These are phyloP conservation scores for Shargacucullia verbasci DNA, from an alignment of 2,888 invertebrate genomes.

Conservation along the genomic window DNA sequence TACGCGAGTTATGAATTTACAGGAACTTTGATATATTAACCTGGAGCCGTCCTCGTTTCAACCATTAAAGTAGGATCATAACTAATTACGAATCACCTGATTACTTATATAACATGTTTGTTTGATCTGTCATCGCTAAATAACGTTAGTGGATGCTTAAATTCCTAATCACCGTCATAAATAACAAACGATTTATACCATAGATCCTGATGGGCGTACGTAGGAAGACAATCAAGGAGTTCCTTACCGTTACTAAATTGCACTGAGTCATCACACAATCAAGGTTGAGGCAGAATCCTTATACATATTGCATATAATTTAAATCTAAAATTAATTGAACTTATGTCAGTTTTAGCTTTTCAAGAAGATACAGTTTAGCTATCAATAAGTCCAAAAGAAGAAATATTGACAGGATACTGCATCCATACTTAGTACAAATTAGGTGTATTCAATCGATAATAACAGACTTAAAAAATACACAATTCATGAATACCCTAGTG, in stretches of 20 bases:
- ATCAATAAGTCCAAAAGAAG: constrained; percentile 5
- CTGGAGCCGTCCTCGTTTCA: too few species aligned
- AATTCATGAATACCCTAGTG: constrained; percentile 30
- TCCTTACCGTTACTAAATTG: constrained; percentile 33
- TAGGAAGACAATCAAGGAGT: constrained; percentile 51
- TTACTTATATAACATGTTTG: constrained; percentile 15
- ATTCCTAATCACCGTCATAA: constrained; percentile 39
- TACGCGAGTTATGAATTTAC: background rate
- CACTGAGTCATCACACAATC: constrained; percentile 35
- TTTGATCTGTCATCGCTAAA: constrained; percentile 37
- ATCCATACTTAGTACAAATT: constrained; percentile 28
- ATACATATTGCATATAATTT: background rate
- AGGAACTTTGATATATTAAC: background rate
- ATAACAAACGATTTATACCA: constrained; percentile 35
- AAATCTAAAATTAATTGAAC: background rate
- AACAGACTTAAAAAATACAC: constrained; percentile 31
- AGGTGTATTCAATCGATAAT: constrained; percentile 44
- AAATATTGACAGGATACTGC: constrained; percentile 21
- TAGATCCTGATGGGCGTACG: constrained; percentile 43
- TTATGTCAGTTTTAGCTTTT: too few species aligned
- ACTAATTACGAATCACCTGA: constrained; percentile 21
- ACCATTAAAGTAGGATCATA: constrained; percentile 1
- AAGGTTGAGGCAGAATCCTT: constrained; percentile 8
- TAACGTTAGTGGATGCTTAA: constrained; percentile 26
- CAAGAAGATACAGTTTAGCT: background rate